Base-by-base conservation (phyloP, 1,140 invertebrate species). In the Ectropis grisescens region DNA sequence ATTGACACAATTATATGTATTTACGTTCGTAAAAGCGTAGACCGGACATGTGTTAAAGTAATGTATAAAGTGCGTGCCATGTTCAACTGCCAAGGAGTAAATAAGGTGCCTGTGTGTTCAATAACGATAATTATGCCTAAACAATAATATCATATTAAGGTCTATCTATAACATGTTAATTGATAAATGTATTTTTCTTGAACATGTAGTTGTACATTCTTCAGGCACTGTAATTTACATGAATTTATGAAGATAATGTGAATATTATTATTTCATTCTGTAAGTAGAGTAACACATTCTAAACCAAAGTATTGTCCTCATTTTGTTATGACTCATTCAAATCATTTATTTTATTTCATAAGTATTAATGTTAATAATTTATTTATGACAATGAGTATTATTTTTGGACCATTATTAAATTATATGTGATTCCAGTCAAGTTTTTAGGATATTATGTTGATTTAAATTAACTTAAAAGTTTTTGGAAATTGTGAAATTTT, bases 51-150 rank as follows among this genome's bases (percentile, higher is more conserved):
- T 8, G 16, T 4, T 19, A 8, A 8, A 19, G 16, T 8, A 19
- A 19, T 19, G 16, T 19, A n/a, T 19, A 3, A 19, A 19, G 16
- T 41, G 52, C 47, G 70, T 79, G 74, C 70, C 70, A 78, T 78
- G 49, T 53, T 49, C 50, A 44, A 58, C 64, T 62, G 67, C 65
- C 66, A 72, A 71, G 58, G 62, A 53, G 45, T 50, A 50, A 65
- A 41, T 71, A 71, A 75, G 68, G 67, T 66, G 70, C 70, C 68
- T 71, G 61, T 66, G 70, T 79, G 74, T 79, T 75, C 72, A 78
- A 53, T 19, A 19, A 19, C 16, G 16, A 29, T 44, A 42, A 33
- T 39, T 48, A 29, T 24, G 24, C 22, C 33, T 37, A 33, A 47
- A 41, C 37, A 33, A 25, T 41, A 37, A 40, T 31, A 13, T 38